phyloP scores from a whole-genome alignment of 1,140 invertebrate species.

The Drosophila tropicalis region DNA sequence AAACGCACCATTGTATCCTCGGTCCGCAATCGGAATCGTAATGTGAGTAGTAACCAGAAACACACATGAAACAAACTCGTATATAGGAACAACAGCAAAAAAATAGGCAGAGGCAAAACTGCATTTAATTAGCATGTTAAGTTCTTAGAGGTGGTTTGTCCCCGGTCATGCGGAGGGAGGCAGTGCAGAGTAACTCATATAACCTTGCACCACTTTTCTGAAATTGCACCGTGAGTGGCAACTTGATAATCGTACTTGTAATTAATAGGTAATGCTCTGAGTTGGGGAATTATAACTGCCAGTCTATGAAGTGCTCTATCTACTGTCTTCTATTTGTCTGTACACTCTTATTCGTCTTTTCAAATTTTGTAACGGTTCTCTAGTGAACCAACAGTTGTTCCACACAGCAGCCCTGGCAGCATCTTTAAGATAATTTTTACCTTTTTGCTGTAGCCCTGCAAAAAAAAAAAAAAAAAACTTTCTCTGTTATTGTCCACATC shows the following conservation, averaged over 20 bases:
- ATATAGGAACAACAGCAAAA: not conserved
- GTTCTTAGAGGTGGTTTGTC: not conserved
- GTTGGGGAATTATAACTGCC: not conserved
- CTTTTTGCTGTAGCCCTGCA: conserved; percentile 16
- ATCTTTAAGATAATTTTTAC: not conserved
- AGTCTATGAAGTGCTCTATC: no score
- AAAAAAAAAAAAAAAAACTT: not conserved
- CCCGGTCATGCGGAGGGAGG: not conserved
- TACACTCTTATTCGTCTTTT: not conserved
- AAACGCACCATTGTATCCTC: conserved; percentile 82
- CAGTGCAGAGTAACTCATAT: not conserved
- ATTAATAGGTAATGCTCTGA: not conserved
- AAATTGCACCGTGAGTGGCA: not conserved
- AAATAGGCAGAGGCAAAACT: conserved; percentile 16
- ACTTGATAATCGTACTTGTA: not conserved
- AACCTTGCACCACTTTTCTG: conserved; percentile 37
- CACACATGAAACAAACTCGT: not conserved
- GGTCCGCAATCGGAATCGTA: conserved; percentile 80
- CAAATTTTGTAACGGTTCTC: not conserved
- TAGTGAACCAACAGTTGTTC: conserved; percentile 1
- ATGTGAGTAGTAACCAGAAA: conserved; percentile 67
- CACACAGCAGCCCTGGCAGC: not conserved
- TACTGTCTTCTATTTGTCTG: no score
- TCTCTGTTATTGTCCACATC: conserved; percentile 4
- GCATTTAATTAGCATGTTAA: conserved; percentile 49